These are phyloP conservation scores for Actias luna DNA, from an alignment of 2,888 invertebrate genomes.

Conservation along the genomic window DNA sequence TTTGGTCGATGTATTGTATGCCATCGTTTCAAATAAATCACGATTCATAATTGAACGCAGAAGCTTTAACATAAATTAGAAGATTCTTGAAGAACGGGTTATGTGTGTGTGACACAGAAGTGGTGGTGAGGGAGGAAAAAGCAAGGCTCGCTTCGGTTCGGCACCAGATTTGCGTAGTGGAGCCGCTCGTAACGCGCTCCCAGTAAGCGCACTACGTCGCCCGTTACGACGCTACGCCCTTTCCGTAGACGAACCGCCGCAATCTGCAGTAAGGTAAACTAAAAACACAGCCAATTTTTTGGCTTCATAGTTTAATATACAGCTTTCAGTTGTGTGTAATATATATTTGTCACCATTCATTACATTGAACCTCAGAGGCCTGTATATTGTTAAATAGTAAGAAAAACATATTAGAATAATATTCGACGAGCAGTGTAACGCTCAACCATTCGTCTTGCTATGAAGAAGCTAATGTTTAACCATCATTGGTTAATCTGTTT, in stretches of 20 bases:
- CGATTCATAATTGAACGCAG: slow-evolving; percentile 6
- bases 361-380: neutral
- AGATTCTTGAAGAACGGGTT: slow-evolving; percentile 39
- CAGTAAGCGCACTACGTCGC: slow-evolving; percentile 67
- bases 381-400: too few species aligned
- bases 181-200: slow-evolving; percentile 56
- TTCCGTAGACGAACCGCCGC: slow-evolving; percentile 89
- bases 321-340: neutral
- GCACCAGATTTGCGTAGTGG: slow-evolving; percentile 81
- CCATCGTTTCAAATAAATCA: slow-evolving; percentile 12
- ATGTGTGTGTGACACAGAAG: slow-evolving; percentile 44
- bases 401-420: too few species aligned
- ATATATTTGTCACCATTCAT: neutral
- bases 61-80: slow-evolving; percentile 25
- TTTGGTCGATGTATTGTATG: neutral
- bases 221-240: slow-evolving; percentile 89
- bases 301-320: neutral
- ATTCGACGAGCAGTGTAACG: too few species aligned
- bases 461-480: too few species aligned
- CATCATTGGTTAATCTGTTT: too few species aligned
- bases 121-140: slow-evolving; percentile 54
- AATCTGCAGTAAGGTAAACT: slow-evolving; percentile 69
- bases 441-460: too few species aligned
- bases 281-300: neutral
- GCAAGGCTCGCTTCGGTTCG: slow-evolving; percentile 79